Base-by-base conservation (phyloP, 2,888 invertebrate species). In the Copidosoma aretas region DNA sequence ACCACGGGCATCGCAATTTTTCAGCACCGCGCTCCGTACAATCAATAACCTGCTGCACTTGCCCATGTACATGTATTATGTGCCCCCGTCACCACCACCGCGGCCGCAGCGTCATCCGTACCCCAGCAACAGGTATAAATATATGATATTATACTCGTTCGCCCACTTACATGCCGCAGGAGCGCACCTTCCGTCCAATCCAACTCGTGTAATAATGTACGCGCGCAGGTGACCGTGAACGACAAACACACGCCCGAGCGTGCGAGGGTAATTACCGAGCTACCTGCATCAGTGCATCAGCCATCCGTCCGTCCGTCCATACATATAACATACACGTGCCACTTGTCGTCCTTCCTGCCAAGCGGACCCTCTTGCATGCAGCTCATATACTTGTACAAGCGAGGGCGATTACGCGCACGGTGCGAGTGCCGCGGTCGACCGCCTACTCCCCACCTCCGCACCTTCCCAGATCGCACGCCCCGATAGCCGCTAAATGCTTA, bases 181-280 rank as follows among this genome's bases (percentile, higher is more conserved):
- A 32, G 32, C 32, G 8, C n/a, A n/a, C n/a, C n/a, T n/a, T n/a
- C n/a, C n/a, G n/a, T n/a, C n/a, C n/a, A n/a, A n/a, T n/a, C 4
- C 32, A 8, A 8, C 32, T 32, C 8, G 32, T 32, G 8, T 32
- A 32, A 32, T 32, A 32, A 32, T 32, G n/a, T n/a, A 32, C 56
- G 41, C 71, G 73, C 66, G 68, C 74, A 72, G 71, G 73, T 74
- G 74, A 75, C 70, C 46, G 60, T 32, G 32, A 32, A 32, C 54
- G 22, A 32, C 41, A n/a, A 22, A 46, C 62, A 19, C 14, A 24
- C 43, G n/a, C 58, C 12, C 53, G 12, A 53, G 25, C 54, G 54
- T 25, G 22, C 21, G 22, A 25, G 32, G 51, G 62, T 58, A 62
- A 62, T 67, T 67, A 67, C 53, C 61, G 43, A 51, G 17, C 62